Conservation (phyloP, 2,888 invertebrate genomes). For the Apamea crenata region DNA sequence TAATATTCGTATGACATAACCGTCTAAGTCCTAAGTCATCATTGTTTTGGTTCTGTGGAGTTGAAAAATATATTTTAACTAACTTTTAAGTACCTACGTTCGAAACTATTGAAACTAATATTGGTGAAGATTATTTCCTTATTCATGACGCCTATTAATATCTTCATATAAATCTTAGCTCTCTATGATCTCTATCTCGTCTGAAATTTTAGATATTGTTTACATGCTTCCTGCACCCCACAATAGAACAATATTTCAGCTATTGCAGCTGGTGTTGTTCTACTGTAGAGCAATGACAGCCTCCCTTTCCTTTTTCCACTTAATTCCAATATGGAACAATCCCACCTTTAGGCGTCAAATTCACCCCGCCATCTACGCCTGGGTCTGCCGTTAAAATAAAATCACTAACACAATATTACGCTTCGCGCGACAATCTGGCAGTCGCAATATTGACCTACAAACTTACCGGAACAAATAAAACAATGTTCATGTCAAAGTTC, state of each 20-base stretch:
- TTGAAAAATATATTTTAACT: background rate
- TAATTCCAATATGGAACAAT: no score
- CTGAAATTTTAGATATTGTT: background rate
- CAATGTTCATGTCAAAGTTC: slow-evolving; percentile 67
- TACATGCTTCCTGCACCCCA: background rate
- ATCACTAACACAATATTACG: background rate
- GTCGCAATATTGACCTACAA: slow-evolving; percentile 28
- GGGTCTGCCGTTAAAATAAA: background rate
- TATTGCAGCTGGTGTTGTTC: background rate
- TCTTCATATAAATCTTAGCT: background rate
- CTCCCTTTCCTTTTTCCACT: background rate
- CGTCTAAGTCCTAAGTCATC: background rate
- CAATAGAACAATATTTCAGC: background rate
- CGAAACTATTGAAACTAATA: background rate
- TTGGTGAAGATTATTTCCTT: background rate
- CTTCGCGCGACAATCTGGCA: background rate
- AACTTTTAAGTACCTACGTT: background rate
- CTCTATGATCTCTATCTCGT: background rate
- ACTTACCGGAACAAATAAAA: slow-evolving; percentile 28
- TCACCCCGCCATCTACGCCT: background rate
- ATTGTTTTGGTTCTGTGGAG: slow-evolving; percentile 5
- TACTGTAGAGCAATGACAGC: no score
- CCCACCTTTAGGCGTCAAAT: background rate
- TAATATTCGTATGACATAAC: background rate
- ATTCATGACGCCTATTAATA: background rate